A percentile compares a stretch with the other conserved stretches of the same genome.
Conservation (phyloP, 2,113 vertebrate genomes). For the Rafetus swinhoei region DNA sequence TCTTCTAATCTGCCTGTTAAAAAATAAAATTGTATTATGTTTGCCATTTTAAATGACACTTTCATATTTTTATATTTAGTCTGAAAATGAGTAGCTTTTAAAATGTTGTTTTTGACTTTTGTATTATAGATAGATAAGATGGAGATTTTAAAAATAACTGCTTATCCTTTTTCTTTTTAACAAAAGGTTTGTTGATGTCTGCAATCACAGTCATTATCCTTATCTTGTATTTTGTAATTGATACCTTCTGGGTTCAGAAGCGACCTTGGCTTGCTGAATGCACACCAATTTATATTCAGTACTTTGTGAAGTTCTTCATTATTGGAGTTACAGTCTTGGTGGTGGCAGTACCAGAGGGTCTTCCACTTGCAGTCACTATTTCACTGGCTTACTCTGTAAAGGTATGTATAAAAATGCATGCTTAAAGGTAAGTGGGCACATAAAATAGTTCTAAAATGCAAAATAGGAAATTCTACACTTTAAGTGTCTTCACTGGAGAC, state of each 20-base stretch:
- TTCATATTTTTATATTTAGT: neutral
- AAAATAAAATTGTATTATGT: neutral
- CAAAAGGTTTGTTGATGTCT: constrained; percentile 94
- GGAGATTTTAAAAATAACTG: neutral
- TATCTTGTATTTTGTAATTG: constrained; percentile 93
- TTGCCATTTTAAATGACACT: neutral
- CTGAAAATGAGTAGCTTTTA: neutral
- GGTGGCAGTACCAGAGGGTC: constrained; percentile 97
- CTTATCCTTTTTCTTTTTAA: constrained; percentile 46
- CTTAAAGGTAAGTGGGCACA: neutral
- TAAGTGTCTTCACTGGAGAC: neutral
- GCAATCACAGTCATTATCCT: constrained; percentile 98
- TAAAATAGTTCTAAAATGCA: neutral
- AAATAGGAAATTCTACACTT: neutral
- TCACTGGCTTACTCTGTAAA: constrained; percentile 98
- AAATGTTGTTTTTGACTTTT: neutral
- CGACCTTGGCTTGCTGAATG: constrained; percentile 92
- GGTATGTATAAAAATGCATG: constrained; percentile 78
- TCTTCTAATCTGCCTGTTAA: neutral
- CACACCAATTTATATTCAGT: constrained; percentile 97
- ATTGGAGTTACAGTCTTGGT: constrained; percentile 98
- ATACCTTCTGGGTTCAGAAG: constrained; percentile 96
- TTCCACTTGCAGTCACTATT: constrained; percentile 98
- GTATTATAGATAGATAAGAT: neutral
- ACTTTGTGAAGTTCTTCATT: constrained; percentile 99